Base-by-base conservation (phyloP, 2,113 vertebrate species). In the Protobothrops flavoviridis region DNA sequence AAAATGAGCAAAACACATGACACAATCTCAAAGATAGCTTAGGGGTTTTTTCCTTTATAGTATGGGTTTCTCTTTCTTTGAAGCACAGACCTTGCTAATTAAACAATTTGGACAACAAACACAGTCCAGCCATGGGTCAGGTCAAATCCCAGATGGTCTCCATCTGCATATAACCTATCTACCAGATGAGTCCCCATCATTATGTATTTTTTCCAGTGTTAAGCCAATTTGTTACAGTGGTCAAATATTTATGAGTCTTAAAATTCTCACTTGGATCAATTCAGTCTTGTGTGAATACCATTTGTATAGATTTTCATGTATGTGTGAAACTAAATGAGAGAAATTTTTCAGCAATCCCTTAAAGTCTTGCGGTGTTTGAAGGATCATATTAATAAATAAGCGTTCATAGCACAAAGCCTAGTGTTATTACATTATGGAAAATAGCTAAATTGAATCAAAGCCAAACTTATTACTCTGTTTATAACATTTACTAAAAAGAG, bases 241-340 rank as follows among this genome's bases (percentile, higher is more conserved):
- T 98, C 94, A 95, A 97, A 97, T 97, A 97, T 98, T 98, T 96
- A 97, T 98, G 94, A 91, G 90, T 53, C 50, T 95, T 17, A 69
- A 52, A 94, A 89, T 95, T 96, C 96, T 90, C 92, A 17, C 57
- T 69, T 1, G 93, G 94, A 90, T 74, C 91, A 9, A 23, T 61
- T 94, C 93, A 24, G 89, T 90, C 92, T 85, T 92, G 48, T 93
- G 39, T 91, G 69, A 74, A 74, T 74, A 74, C 17, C 7, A 93
- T 89, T 92, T 39, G 15, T 87, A 91, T 3, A 53, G 26, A 33
- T 90, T 17, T 90, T 85, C 8, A 0, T 0, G 1, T 29, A 1
- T 23, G 86, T 74, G 93, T 2, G 55, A 86, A 59, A 57, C 29
- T 15, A 57, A 45, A 69, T 52, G 5, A 29, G 39, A 69, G 24